Evolutionary conservation across 2,797 vertebrate genomes (phyloP).

Genomic region (Sylvilagus floridanus): DNA sequence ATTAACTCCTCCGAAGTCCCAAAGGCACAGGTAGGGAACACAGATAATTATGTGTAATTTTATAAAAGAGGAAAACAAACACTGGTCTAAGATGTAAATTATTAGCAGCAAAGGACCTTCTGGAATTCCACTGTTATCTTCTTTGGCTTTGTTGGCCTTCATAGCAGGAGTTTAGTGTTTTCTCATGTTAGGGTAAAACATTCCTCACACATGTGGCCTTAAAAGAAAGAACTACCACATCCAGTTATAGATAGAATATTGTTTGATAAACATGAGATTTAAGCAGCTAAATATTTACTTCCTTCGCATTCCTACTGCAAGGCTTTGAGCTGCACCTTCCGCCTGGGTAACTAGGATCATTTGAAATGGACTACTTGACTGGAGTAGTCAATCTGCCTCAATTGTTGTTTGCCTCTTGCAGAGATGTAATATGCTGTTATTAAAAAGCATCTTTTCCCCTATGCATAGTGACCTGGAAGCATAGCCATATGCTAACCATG

Average conservation of each 20-base stretch:
- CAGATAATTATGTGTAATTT: slow-evolving; percentile 80
- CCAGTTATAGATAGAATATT: slow-evolving; percentile 18
- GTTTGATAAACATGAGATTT: slow-evolving; percentile 56
- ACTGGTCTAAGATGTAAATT: slow-evolving; percentile 76
- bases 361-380: slow-evolving; percentile 47
- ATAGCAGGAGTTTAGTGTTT: slow-evolving; percentile 39
- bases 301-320: slow-evolving; percentile 32
- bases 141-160: slow-evolving; percentile 62
- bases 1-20: slow-evolving; percentile 71
- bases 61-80: slow-evolving; percentile 76
- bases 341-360: slow-evolving; percentile 55
- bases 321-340: slow-evolving; percentile 40
- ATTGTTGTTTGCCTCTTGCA: slow-evolving; percentile 65
- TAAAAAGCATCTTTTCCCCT: not conserved
- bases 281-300: slow-evolving; percentile 67
- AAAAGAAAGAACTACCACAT: slow-evolving; percentile 48
- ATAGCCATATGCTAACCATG: slow-evolving; percentile 6
- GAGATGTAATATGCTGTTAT: not conserved
- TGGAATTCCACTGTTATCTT: slow-evolving; percentile 60
- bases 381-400: slow-evolving; percentile 43
- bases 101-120: slow-evolving; percentile 51
- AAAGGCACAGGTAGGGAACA: slow-evolving; percentile 64
- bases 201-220: slow-evolving; percentile 56
- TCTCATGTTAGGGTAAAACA: slow-evolving; percentile 18
- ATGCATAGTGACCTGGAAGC: not conserved